Evolutionary conservation across 2,113 vertebrate genomes (phyloP).

Genomic region (Plecturocebus donacophilus): DNA sequence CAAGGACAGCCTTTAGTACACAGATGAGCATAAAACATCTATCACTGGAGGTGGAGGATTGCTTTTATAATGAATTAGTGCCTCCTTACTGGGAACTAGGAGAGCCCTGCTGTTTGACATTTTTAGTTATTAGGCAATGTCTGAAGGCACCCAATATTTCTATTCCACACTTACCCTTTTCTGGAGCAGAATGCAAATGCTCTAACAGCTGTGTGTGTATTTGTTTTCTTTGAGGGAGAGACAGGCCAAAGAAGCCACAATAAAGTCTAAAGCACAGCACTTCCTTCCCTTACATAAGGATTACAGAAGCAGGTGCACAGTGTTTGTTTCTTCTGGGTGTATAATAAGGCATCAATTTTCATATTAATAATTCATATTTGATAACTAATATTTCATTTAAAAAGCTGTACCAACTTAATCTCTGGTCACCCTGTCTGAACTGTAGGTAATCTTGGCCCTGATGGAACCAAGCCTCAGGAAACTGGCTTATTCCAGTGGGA

Average conservation of each 20-base stretch:
- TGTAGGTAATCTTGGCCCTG: neutral
- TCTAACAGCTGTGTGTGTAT: constrained; percentile 61
- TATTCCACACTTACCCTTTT: constrained; percentile 10
- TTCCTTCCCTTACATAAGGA: constrained; percentile 30
- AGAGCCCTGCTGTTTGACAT: constrained; percentile 19
- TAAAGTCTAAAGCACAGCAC: constrained; percentile 20
- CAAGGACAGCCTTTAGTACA: neutral
- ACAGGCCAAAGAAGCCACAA: constrained; percentile 64
- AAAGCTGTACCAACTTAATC: neutral
- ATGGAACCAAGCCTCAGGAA: neutral
- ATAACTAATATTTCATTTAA: neutral
- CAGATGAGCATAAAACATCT: neutral
- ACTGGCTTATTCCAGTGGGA: neutral
- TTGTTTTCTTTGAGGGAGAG: constrained; percentile 66
- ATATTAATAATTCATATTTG: neutral
- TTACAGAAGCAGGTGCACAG: constrained; percentile 32
- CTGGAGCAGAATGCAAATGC: constrained; percentile 60
- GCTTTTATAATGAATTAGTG: neutral
- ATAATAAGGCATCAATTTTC: neutral
- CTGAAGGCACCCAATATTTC: constrained; percentile 29
- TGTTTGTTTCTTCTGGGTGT: constrained; percentile 52
- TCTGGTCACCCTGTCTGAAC: neutral
- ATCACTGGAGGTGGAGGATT: neutral
- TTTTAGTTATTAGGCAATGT: constrained; percentile 33
- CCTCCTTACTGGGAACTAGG: neutral